phyloP scores from a whole-genome alignment of 2,113 vertebrate species.

The Mystacornis crossleyi region DNA sequence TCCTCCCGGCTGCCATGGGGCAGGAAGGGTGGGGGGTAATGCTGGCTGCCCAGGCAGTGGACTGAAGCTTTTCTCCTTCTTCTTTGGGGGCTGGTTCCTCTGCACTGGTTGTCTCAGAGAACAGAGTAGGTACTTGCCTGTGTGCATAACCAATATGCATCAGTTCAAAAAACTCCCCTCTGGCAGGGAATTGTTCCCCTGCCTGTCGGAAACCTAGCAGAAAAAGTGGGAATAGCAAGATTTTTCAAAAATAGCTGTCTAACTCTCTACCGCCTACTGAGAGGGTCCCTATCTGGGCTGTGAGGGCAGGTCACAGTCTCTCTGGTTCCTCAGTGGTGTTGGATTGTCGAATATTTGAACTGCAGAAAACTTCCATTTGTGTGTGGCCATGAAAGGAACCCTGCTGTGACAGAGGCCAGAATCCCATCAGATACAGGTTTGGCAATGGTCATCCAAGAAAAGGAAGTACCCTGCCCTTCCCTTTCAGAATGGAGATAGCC shows the following conservation, averaged over 20 bases:
- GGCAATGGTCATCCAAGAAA: not conserved
- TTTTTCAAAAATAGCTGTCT: not conserved
- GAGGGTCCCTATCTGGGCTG: not conserved
- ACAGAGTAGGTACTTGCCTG: not conserved
- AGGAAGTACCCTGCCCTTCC: not conserved
- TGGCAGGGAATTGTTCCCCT: not conserved
- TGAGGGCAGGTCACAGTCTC: not conserved
- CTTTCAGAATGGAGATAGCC: not conserved
- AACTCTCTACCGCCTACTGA: not conserved
- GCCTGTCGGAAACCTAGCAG: not conserved
- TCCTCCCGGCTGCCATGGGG: not conserved
- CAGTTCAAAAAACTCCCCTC: not conserved
- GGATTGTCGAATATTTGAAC: fast-evolving
- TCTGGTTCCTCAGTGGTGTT: not conserved
- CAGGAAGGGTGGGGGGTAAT: not conserved
- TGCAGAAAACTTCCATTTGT: not conserved
- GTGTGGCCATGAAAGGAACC: not conserved
- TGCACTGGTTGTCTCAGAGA: not conserved
- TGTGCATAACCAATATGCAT: not conserved
- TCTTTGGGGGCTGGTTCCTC: not conserved
- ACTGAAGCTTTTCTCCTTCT: not conserved
- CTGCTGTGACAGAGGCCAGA: not conserved
- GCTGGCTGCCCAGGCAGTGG: fast-evolving
- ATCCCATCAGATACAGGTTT: not conserved
- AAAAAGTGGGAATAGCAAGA: not conserved